Evolutionary conservation across 2,113 vertebrate genomes (phyloP).

Genomic region (Cyprinodon variegatus): DNA sequence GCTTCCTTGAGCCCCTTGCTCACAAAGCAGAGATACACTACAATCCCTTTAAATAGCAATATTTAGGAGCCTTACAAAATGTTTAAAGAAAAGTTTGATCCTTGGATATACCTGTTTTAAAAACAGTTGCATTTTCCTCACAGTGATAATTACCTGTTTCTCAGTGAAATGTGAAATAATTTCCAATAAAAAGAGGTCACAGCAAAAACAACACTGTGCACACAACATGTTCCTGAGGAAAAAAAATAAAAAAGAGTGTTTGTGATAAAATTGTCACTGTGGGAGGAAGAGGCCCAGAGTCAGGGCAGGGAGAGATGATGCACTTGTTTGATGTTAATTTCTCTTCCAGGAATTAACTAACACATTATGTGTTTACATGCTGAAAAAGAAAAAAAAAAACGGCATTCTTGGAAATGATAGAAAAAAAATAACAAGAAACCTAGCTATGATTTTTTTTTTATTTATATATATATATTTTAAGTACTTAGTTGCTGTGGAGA

Average conservation of each 20-base stretch:
- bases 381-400: neutral
- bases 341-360: constrained; percentile 44
- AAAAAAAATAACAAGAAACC: no score
- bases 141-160: constrained; percentile 16
- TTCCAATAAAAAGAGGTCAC: constrained; percentile 34
- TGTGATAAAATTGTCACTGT: constrained; percentile 50
- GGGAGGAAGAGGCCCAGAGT: constrained; percentile 37
- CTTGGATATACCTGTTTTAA: constrained; percentile 1
- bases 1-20: no score
- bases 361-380: constrained; percentile 10
- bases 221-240: constrained; percentile 44
- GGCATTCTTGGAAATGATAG: neutral
- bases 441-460: neutral
- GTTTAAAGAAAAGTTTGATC: constrained; percentile 12
- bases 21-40: neutral
- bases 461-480: neutral
- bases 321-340: constrained; percentile 35
- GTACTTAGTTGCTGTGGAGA: constrained; percentile 1
- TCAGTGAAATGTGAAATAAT: constrained; percentile 32
- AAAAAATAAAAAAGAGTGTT: constrained; percentile 14
- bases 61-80: constrained; percentile 1
- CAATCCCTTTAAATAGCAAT: neutral
- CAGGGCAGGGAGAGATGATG: constrained; percentile 34
- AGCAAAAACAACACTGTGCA: constrained; percentile 12
- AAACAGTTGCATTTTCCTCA: constrained; percentile 8